Percentiles rank a stretch among this genome's conserved stretches.
These are phyloP conservation scores for Gastracanthus pulcherrimus DNA, from an alignment of 2,888 invertebrate species.

Conservation along the genomic window DNA sequence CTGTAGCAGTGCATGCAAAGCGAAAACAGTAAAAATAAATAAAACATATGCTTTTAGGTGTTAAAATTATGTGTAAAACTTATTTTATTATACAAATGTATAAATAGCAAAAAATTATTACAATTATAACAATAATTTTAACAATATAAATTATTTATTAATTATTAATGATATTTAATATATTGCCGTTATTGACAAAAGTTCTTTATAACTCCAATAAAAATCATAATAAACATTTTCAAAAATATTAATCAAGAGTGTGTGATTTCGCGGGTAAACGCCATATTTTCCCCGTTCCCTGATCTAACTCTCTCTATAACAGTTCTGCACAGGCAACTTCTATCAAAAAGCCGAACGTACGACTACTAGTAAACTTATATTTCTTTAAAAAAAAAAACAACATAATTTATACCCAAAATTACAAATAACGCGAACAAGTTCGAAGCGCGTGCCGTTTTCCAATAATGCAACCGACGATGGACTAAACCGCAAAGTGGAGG, in stretches of 20 bases:
- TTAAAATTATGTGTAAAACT: neutral
- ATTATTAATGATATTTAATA: no score
- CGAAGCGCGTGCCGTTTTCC: neutral
- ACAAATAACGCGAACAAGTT: neutral
- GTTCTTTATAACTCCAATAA: no score
- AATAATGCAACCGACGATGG: neutral
- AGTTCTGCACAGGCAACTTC: neutral
- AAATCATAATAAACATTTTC: neutral
- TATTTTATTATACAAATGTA: neutral
- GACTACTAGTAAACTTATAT: neutral
- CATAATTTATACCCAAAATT: neutral
- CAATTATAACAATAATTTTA: neutral
- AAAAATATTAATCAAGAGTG: neutral
- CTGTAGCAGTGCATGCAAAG: neutral
- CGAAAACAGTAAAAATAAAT: neutral
- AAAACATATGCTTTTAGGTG: neutral
- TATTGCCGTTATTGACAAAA: no score
- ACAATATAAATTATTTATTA: neutral
- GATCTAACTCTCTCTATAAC: no score
- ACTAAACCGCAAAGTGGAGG: neutral
- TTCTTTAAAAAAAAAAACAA: neutral
- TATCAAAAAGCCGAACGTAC: constrained; percentile 8
- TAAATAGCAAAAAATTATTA: neutral
- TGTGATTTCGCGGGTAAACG: constrained; percentile 8
- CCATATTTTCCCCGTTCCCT: constrained; percentile 4